Conservation (phyloP, 2,113 vertebrate species). For the Seriola aureovittata region DNA sequence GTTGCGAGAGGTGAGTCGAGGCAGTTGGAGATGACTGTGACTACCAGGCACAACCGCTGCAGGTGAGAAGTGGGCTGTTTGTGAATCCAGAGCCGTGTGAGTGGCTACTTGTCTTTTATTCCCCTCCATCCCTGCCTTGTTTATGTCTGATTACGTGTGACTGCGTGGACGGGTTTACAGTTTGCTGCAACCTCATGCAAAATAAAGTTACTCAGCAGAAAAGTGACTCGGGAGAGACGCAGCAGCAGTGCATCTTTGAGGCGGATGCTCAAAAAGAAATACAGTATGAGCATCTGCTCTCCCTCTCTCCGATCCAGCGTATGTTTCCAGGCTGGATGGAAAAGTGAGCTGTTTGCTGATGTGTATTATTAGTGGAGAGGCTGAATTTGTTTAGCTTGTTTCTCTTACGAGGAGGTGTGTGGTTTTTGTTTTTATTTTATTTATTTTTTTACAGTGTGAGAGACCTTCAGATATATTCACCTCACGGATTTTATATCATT, state of each 20-base stretch:
- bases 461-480: not conserved
- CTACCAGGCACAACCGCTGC: conserved; percentile 39
- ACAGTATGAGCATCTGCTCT: not conserved
- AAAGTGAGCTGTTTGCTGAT: conserved; percentile 30
- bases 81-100: conserved; percentile 27
- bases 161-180: conserved; percentile 60
- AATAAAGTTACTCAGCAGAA: conserved; percentile 69
- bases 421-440: too few relatives aligned
- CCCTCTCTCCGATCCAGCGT: conserved; percentile 25
- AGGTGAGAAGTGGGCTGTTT: conserved; percentile 51
- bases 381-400: not conserved
- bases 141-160: conserved; percentile 56
- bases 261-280: conserved; percentile 23
- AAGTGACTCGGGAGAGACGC: conserved; percentile 35
- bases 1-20: conserved; percentile 52
- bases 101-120: conserved; percentile 52
- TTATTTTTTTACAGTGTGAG: conserved; percentile 1
- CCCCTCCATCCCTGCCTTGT: conserved; percentile 54
- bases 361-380: not conserved
- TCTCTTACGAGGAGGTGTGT: not conserved
- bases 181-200: conserved; percentile 53
- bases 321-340: conserved; percentile 28
- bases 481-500: not conserved
- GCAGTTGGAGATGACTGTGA: conserved; percentile 20
- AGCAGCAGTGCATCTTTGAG: conserved; percentile 29